A percentile compares a stretch with the other conserved stretches of the same genome.
Evolutionary conservation across 2,888 invertebrate genomes (phyloP).

Genomic region (Endomychus coccineus): DNA sequence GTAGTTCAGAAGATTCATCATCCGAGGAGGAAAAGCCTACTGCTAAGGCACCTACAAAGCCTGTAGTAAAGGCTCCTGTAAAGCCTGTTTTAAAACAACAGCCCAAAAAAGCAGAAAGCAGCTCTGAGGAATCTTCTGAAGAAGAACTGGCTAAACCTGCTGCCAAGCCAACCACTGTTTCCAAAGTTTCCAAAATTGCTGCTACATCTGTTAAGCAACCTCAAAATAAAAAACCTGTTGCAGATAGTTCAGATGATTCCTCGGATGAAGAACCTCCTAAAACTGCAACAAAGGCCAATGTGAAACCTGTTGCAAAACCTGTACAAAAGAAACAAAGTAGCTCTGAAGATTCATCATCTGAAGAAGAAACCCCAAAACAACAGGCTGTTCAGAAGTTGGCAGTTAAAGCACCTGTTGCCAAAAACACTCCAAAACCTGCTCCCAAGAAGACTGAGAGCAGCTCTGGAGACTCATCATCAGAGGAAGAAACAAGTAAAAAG

Average conservation of each 20-base stretch:
- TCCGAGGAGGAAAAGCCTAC: constrained; percentile 19
- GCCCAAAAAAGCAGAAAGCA: constrained; percentile 17
- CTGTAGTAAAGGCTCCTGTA: neutral
- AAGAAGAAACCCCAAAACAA: constrained; percentile 18
- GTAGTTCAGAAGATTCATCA: constrained; percentile 21
- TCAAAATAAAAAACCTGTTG: constrained; percentile 5
- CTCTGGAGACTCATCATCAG: constrained; percentile 26
- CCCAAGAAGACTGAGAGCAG: constrained; percentile 25
- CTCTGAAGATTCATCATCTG: constrained; percentile 24
- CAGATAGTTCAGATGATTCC: constrained; percentile 21
- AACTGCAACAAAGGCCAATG: constrained; percentile 14
- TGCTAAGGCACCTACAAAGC: constrained; percentile 14
- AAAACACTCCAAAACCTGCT: constrained; percentile 14
- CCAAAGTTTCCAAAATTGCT: constrained; percentile 23
- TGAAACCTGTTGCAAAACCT: constrained; percentile 17
- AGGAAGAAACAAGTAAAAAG: constrained; percentile 27
- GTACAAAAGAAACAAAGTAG: constrained; percentile 19
- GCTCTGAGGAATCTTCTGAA: constrained; percentile 27
- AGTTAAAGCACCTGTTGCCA: constrained; percentile 8
- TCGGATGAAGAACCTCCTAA: constrained; percentile 18
- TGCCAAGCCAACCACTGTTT: constrained; percentile 3
- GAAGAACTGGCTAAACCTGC: constrained; percentile 14
- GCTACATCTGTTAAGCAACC: constrained; percentile 17
- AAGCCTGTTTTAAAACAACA: constrained; percentile 11
- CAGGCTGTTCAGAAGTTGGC: neutral